phyloP scores from a whole-genome alignment of 2,888 invertebrate species.

The Laspeyria flexula region DNA sequence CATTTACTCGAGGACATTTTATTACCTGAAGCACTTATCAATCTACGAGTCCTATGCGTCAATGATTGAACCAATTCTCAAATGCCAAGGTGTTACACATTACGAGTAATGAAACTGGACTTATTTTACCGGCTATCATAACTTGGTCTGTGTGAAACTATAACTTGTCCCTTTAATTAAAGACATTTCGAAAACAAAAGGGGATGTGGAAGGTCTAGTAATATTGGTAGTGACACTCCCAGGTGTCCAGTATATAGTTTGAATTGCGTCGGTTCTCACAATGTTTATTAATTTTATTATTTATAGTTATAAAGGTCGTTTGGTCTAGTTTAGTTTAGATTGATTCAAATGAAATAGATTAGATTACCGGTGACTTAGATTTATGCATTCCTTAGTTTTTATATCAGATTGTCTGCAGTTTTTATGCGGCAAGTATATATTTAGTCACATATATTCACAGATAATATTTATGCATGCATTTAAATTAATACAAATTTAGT shows the following conservation, averaged over 20 bases:
- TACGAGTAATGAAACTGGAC: conserved; percentile 54
- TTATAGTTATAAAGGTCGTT: conserved; percentile 50
- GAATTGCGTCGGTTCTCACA: conserved; percentile 50
- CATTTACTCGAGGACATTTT: conserved; percentile 51
- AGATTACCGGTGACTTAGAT: conserved; percentile 35
- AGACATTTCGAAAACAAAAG: background rate
- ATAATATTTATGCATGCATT: too few relatives aligned
- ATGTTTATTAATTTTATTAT: conserved; percentile 45
- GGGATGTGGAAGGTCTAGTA: conserved; percentile 14
- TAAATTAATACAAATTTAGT: too few relatives aligned
- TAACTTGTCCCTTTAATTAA: background rate
- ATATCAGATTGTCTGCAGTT: background rate
- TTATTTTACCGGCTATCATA: conserved; percentile 53
- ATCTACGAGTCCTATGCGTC: conserved; percentile 49
- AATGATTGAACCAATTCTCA: conserved; percentile 56
- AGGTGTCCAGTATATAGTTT: conserved; percentile 36
- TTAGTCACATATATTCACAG: too few relatives aligned
- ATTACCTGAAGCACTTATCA: conserved; percentile 57
- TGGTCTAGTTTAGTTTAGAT: conserved; percentile 41
- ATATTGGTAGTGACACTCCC: conserved; percentile 17
- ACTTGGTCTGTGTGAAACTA: conserved; percentile 42
- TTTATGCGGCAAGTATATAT: too few relatives aligned
- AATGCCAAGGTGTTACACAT: conserved; percentile 75
- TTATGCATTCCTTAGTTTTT: conserved; percentile 5
- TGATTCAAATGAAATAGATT: conserved; percentile 42